These are phyloP conservation scores for Fregetta grallaria DNA, from an alignment of 2,113 vertebrate species.

Conservation along the genomic window DNA sequence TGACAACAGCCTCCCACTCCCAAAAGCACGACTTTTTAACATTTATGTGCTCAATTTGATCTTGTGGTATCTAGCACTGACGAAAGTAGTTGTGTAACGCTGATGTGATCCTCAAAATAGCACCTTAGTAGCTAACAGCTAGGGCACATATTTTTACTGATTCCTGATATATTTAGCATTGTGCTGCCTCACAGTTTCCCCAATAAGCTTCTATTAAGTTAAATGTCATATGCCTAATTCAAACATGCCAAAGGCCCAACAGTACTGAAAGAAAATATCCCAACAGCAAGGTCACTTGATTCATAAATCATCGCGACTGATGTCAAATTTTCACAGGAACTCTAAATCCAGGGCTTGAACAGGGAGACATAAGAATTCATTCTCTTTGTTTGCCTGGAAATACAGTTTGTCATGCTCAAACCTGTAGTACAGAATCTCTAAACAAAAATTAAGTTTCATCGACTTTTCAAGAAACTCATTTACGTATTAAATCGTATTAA, in stretches of 20 bases:
- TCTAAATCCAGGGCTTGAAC: not conserved
- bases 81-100: not conserved
- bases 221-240: not conserved
- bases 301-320: not conserved
- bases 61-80: not conserved
- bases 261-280: not conserved
- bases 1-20: not conserved
- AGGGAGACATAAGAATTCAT: not conserved
- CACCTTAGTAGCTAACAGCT: not conserved
- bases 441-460: not conserved
- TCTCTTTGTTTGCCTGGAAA: not conserved
- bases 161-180: conserved; percentile 8
- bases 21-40: not conserved
- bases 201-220: not conserved
- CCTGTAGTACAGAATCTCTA: not conserved
- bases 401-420: not conserved
- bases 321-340: not conserved
- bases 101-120: conserved; percentile 5
- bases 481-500: not conserved
- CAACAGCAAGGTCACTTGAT: conserved; percentile 10
- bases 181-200: not conserved
- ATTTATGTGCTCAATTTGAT: not conserved
- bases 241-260: not conserved
- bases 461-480: not conserved
- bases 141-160: conserved; percentile 2